These are phyloP conservation scores for Amorpha juglandis DNA, from an alignment of 2,888 invertebrate genomes.

Conservation along the genomic window DNA sequence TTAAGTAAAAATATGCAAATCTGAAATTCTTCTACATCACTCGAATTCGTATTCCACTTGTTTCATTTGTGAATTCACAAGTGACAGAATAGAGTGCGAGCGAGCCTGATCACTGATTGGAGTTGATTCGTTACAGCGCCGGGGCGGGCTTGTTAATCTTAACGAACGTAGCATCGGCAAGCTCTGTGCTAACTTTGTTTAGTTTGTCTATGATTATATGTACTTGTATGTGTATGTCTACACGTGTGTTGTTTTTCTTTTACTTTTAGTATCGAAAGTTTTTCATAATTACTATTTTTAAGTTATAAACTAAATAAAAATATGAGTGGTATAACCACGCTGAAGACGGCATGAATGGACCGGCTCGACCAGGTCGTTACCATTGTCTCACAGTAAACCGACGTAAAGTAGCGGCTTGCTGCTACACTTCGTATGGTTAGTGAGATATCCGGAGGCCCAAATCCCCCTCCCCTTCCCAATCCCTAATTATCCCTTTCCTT, in stretches of 20 bases:
- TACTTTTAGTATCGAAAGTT: too few species aligned
- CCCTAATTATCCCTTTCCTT: too few species aligned
- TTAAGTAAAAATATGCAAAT: not conserved
- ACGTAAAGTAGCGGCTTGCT: too few species aligned
- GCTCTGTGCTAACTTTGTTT: conserved; percentile 25
- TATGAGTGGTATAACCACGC: too few species aligned
- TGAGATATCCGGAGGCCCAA: too few species aligned
- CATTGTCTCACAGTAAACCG: too few species aligned
- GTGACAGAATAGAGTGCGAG: conserved; percentile 17
- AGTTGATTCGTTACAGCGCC: conserved; percentile 43
- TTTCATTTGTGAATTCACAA: conserved; percentile 5
- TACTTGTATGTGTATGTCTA: not conserved
- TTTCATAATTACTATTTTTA: too few species aligned
- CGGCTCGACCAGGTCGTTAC: too few species aligned
- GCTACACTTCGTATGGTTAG: too few species aligned
- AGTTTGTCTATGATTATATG: not conserved
- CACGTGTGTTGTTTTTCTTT: not conserved
- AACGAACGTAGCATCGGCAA: conserved; percentile 42
- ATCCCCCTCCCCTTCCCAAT: too few species aligned
- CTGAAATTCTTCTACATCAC: not conserved
- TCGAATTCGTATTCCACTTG: not conserved
- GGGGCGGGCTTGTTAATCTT: conserved; percentile 49
- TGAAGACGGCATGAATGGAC: too few species aligned
- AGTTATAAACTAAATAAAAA: too few species aligned
- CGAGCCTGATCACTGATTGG: conserved; percentile 37